phyloP scores from a whole-genome alignment of 1,140 invertebrate species.

The Rhyzopertha dominica region DNA sequence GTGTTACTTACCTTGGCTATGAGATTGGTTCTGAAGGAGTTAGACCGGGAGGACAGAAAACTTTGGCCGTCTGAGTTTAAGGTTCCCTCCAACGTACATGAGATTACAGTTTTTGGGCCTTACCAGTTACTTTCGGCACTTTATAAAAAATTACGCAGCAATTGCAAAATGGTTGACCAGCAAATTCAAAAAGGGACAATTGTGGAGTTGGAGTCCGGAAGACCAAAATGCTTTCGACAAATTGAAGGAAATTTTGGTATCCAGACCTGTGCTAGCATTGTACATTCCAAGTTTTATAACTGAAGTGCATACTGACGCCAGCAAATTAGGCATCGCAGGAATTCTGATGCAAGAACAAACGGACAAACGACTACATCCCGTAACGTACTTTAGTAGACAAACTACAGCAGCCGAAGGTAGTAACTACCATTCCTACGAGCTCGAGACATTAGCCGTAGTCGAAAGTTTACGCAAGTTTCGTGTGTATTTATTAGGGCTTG shows the following conservation, averaged over 20 bases:
- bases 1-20: slow-evolving; percentile 36
- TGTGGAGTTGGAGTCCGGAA: slow-evolving; percentile 24
- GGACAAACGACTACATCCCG: slow-evolving; percentile 12
- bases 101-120: slow-evolving; percentile 40
- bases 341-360: slow-evolving; percentile 37
- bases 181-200: slow-evolving; percentile 28
- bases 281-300: no score
- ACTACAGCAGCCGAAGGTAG: slow-evolving; percentile 28
- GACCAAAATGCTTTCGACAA: slow-evolving; percentile 22
- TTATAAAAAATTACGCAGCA: slow-evolving; percentile 34
- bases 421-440: slow-evolving; percentile 44
- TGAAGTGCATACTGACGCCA: slow-evolving; percentile 40
- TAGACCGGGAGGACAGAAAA: slow-evolving; percentile 32
- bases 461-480: slow-evolving; percentile 23
- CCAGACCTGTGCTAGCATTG: no score
- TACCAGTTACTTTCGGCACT: slow-evolving; percentile 39
- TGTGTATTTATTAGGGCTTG: slow-evolving; percentile 20
- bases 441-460: slow-evolving; percentile 24
- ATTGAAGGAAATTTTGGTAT: slow-evolving; percentile 16
- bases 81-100: slow-evolving; percentile 33
- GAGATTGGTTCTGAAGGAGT: slow-evolving; percentile 30
- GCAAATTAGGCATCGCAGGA: slow-evolving; percentile 28
- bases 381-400: slow-evolving; percentile 23
- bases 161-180: slow-evolving; percentile 31
- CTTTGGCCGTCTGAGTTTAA: slow-evolving; percentile 33